Conservation (phyloP, 1,140 invertebrate genomes). For the Ceratosolen solmsi region DNA sequence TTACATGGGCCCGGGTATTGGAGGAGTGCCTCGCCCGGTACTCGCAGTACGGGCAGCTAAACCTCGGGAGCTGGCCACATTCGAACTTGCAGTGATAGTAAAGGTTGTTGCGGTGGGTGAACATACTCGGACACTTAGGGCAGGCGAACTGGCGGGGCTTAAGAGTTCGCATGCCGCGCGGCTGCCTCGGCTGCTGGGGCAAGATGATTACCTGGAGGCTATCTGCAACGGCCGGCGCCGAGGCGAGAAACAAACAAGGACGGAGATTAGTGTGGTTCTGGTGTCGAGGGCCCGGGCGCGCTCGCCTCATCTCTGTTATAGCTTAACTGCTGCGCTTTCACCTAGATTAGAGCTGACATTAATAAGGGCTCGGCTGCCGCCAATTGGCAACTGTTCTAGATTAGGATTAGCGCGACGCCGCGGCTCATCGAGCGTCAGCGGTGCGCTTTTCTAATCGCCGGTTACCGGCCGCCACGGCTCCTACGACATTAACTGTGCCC, state of each 20-base stretch:
- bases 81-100: slow-evolving; percentile 74
- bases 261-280: slow-evolving; percentile 12
- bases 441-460: no score
- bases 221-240: slow-evolving; percentile 13
- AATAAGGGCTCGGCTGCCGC: neutral
- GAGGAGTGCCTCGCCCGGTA: slow-evolving; percentile 70
- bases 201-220: neutral
- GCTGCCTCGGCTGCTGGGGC: neutral
- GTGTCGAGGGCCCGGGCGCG: neutral
- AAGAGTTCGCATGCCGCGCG: neutral
- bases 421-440: no score
- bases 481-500: no score
- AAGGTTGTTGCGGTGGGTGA: slow-evolving; percentile 72
- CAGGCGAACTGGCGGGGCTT: slow-evolving; percentile 58
- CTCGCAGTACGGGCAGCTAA: slow-evolving; percentile 74
- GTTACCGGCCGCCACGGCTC: no score
- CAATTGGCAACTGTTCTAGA: no score
- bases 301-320: no score
- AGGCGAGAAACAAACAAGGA: slow-evolving; percentile 25
- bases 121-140: slow-evolving; percentile 71
- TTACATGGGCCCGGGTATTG: slow-evolving; percentile 63
- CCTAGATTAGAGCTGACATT: slow-evolving; percentile 25
- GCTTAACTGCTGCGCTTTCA: neutral
- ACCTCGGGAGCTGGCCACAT: slow-evolving; percentile 74
- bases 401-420: no score